Conservation (phyloP, 2,888 invertebrate species). For the Campoletis raptor region DNA sequence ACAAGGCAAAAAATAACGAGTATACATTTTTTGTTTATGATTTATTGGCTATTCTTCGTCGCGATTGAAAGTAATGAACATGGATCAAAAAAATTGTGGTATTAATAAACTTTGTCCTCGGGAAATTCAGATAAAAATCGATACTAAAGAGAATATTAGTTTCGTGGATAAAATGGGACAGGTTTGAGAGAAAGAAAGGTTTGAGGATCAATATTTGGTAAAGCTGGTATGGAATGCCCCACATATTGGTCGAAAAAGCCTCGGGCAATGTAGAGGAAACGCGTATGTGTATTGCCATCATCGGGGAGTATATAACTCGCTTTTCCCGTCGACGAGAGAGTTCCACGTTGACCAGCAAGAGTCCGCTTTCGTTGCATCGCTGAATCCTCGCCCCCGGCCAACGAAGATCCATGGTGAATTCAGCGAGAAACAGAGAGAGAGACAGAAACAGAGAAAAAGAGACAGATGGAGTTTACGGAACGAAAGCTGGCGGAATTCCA, state of each 20-base stretch:
- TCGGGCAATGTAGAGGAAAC: conserved; percentile 44
- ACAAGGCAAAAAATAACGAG: neutral
- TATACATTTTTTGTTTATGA: neutral
- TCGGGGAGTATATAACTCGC: conserved; percentile 58
- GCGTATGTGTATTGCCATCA: conserved; percentile 58
- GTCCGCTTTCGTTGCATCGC: conserved; percentile 63
- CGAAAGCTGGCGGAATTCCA: conserved; percentile 69
- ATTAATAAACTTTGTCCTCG: conserved; percentile 3
- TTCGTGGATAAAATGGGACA: neutral
- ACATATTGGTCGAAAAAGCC: conserved; percentile 35
- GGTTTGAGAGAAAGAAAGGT: conserved; percentile 1
- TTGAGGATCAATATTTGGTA: conserved; percentile 16
- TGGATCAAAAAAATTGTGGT: neutral
- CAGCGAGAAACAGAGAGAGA: conserved; percentile 44
- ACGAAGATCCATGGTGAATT: conserved; percentile 52
- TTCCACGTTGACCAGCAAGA: conserved; percentile 53
- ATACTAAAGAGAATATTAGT: neutral
- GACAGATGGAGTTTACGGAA: conserved; percentile 52
- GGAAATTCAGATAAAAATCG: conserved; percentile 13
- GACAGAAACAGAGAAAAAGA: conserved; percentile 35
- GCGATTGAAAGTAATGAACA: neutral
- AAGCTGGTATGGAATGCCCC: conserved; percentile 32
- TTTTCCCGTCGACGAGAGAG: conserved; percentile 52
- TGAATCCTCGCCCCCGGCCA: conserved; percentile 64
- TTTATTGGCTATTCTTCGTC: neutral